Conservation (phyloP, 2,113 vertebrate genomes). For the Platycercus adscitus region DNA sequence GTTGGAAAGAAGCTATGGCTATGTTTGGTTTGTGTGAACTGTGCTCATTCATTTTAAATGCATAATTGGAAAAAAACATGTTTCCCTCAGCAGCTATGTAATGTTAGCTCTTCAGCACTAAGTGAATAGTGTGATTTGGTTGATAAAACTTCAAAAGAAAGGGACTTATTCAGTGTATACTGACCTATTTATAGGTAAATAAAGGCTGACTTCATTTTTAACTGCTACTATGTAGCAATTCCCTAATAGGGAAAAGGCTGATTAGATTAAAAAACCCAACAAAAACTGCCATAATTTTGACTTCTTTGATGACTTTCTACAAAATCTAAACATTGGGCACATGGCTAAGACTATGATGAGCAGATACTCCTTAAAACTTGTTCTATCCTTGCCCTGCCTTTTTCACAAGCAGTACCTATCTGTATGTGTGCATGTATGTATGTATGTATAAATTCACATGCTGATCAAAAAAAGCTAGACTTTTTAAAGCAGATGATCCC, state of each 20-base stretch:
- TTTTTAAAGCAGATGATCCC: not conserved
- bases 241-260: not conserved
- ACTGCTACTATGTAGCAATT: not conserved
- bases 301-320: not conserved
- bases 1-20: not conserved
- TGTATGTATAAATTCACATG: not conserved
- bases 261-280: not conserved
- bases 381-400: not conserved
- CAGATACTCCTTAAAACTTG: not conserved
- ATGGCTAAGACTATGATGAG: not conserved
- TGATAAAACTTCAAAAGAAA: not conserved
- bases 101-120: not conserved
- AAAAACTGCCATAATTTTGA: not conserved
- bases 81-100: not conserved
- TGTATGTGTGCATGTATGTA: accelerated
- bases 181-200: not conserved
- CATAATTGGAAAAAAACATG: not conserved
- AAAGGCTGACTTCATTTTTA: not conserved
- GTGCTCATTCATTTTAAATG: not conserved
- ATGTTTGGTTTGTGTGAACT: not conserved
- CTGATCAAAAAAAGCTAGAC: not conserved
- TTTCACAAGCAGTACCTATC: not conserved
- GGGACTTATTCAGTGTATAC: not conserved
- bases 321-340: not conserved
- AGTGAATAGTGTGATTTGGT: not conserved